A percentile compares a stretch with the other conserved stretches of the same genome.
phyloP scores from a whole-genome alignment of 2,888 invertebrate species.

The Lepas anatifera region DNA sequence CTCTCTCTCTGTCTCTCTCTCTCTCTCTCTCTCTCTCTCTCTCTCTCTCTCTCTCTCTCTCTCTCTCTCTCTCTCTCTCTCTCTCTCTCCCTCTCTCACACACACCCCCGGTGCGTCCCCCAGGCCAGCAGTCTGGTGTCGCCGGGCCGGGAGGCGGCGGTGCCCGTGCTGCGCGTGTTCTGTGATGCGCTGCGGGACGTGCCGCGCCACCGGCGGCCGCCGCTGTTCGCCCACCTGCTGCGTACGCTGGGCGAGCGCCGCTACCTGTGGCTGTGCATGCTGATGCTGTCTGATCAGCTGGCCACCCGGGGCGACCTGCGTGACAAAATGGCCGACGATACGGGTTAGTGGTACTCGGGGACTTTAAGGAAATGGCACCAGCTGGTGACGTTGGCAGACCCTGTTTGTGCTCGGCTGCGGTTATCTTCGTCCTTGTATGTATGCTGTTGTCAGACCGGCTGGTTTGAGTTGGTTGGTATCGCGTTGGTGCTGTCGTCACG shows the following conservation, averaged over 20 bases:
- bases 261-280: constrained; percentile 84
- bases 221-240: constrained; percentile 57
- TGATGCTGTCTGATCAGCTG: constrained; percentile 52
- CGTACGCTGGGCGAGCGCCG: constrained; percentile 70
- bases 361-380: constrained; percentile 12
- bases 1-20: too few relatives aligned
- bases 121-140: not conserved
- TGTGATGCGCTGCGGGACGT: constrained; percentile 82
- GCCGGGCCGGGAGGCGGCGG: constrained; percentile 17
- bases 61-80: too few relatives aligned
- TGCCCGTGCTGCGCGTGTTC: constrained; percentile 64
- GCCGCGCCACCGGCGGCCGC: constrained; percentile 76
- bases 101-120: too few relatives aligned
- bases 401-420: not conserved
- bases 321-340: not conserved
- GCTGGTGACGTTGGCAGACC: not conserved
- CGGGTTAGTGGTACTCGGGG: constrained; percentile 19
- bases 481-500: too few relatives aligned
- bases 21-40: too few relatives aligned
- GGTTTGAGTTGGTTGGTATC: too few relatives aligned
- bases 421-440: not conserved
- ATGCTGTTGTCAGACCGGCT: too few relatives aligned
- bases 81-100: too few relatives aligned
- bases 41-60: too few relatives aligned
- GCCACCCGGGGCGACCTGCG: constrained; percentile 14